phyloP scores from a whole-genome alignment of 2,113 vertebrate genomes.

The Sinocyclocheilus grahami region DNA sequence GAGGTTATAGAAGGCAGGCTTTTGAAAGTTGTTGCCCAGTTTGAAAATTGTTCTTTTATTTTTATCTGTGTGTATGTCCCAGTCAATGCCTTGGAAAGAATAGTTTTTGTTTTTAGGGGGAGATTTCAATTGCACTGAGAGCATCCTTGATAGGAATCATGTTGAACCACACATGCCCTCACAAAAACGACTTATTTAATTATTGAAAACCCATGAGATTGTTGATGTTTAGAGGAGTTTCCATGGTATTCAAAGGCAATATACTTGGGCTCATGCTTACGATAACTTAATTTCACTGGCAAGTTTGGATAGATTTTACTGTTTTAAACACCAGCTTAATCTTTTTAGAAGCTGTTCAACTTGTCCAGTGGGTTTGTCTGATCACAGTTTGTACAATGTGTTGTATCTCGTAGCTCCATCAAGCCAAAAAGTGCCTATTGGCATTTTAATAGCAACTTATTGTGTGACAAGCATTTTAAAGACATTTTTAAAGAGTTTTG shows the following conservation, averaged over 20 bases:
- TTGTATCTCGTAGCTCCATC: not conserved
- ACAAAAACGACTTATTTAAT: too few species aligned
- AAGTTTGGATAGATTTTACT: not conserved
- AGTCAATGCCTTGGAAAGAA: too few species aligned
- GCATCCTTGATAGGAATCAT: too few species aligned
- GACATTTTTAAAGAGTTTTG: not conserved
- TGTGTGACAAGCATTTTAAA: not conserved
- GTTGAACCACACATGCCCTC: too few species aligned
- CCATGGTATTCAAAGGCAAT: not conserved
- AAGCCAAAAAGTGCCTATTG: not conserved
- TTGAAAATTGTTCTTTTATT: too few species aligned
- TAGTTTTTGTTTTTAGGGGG: too few species aligned
- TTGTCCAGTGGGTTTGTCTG: not conserved
- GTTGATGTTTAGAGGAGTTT: not conserved
- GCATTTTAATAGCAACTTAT: not conserved
- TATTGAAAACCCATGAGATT: not conserved
- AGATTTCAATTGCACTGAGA: too few species aligned
- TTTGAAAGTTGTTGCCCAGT: too few species aligned
- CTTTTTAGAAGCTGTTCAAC: not conserved
- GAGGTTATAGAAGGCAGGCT: too few species aligned
- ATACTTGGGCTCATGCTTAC: not conserved
- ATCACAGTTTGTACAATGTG: not conserved
- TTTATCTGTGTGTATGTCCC: too few species aligned
- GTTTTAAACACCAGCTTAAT: not conserved
- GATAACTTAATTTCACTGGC: not conserved